A percentile compares a stretch with the other conserved stretches of the same genome.
These are phyloP conservation scores for Parnassius glacialis DNA, from an alignment of 2,888 invertebrate genomes.

Conservation along the genomic window DNA sequence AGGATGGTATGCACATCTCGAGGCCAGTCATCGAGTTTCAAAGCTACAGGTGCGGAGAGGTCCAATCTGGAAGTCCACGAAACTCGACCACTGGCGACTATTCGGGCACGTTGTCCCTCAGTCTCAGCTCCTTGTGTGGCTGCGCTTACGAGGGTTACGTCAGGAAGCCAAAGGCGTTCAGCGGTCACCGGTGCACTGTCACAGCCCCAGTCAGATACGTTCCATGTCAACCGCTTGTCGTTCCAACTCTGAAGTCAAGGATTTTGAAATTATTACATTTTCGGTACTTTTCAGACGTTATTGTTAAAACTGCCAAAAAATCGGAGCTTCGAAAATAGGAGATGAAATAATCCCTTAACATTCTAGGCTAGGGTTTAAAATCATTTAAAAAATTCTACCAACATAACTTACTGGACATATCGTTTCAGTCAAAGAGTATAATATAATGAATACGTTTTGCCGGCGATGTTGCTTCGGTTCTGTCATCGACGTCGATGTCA, in stretches of 20 bases:
- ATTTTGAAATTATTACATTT: no score
- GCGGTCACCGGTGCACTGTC: slow-evolving; percentile 81
- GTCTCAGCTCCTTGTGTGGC: slow-evolving; percentile 79
- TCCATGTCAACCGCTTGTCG: slow-evolving; percentile 88
- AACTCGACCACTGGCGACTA: slow-evolving; percentile 83
- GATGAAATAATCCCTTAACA: no score
- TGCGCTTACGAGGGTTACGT: slow-evolving; percentile 86
- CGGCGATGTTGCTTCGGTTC: no score
- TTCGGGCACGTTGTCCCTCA: slow-evolving; percentile 84
- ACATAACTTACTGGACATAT: no score
- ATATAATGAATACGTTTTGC: no score
- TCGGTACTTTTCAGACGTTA: no score
- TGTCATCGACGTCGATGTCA: no score
- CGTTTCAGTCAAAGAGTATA: no score
- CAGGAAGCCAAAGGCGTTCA: slow-evolving; percentile 90
- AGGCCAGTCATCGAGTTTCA: slow-evolving; percentile 85
- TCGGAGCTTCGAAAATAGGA: no score
- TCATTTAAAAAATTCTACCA: no score
- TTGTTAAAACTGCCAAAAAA: no score
- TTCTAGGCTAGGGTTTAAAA: no score
- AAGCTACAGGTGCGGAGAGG: slow-evolving; percentile 50
- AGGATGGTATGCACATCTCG: slow-evolving; percentile 85
- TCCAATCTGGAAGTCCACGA: slow-evolving; percentile 53
- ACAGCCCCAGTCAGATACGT: slow-evolving; percentile 83
- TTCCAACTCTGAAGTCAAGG: slow-evolving; percentile 83